phyloP scores from a whole-genome alignment of 2,888 invertebrate genomes.

The Siphonodentalium dalli region DNA sequence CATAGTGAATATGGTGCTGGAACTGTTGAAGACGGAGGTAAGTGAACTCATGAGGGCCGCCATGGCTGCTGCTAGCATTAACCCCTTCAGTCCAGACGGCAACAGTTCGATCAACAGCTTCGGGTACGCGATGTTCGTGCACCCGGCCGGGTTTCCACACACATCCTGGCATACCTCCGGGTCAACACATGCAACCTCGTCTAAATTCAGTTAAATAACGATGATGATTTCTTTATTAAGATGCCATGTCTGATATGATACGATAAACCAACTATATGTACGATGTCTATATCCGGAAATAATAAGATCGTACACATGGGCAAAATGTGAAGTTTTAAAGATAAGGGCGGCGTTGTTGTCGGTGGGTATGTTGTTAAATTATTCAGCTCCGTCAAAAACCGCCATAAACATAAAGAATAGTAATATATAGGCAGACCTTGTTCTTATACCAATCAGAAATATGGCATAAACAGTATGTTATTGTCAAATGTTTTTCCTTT shows the following conservation, averaged over 20 bases:
- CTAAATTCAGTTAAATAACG: conserved; percentile 34
- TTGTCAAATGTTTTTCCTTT: no score
- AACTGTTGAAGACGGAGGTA: conserved; percentile 70
- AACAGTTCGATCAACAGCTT: conserved; percentile 66
- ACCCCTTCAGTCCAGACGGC: conserved; percentile 62
- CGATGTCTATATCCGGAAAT: neutral
- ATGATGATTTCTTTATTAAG: neutral
- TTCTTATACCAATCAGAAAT: no score
- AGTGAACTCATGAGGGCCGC: conserved; percentile 69
- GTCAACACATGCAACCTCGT: conserved; percentile 67
- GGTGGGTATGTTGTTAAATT: no score
- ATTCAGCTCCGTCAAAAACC: no score
- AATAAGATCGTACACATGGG: no score
- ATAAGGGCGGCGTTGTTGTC: no score
- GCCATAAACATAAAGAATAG: no score
- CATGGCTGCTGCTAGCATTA: conserved; percentile 69
- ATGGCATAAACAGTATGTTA: no score
- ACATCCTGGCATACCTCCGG: conserved; percentile 64
- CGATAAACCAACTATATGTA: neutral
- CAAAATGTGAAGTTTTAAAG: no score
- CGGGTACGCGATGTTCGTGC: conserved; percentile 68
- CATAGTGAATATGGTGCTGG: conserved; percentile 69
- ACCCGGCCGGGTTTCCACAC: conserved; percentile 66
- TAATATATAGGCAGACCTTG: no score
- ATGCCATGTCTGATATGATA: no score